Evolutionary conservation across 2,113 vertebrate genomes (phyloP).

Genomic region (Gymnarchus niloticus): DNA sequence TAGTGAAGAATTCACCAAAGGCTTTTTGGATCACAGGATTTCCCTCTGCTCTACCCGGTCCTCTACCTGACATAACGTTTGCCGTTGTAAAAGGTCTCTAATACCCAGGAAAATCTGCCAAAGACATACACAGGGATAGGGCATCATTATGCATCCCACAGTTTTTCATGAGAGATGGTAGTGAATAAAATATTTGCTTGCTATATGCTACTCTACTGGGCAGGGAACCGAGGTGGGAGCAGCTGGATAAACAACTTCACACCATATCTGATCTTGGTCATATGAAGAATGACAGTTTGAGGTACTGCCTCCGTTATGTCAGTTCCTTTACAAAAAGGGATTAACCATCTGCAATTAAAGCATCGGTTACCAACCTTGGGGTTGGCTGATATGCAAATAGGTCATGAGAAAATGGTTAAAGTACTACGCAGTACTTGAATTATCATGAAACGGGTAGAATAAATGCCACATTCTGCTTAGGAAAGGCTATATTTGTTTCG

Average conservation of each 20-base stretch:
- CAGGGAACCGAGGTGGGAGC: background rate
- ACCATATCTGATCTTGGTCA: background rate
- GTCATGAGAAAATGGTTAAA: too few relatives aligned
- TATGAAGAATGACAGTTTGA: background rate
- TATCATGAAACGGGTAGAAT: too few relatives aligned
- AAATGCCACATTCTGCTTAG: too few relatives aligned
- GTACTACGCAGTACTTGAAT: too few relatives aligned
- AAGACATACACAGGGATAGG: background rate
- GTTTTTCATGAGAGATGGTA: background rate
- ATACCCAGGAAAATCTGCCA: background rate
- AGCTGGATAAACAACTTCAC: background rate
- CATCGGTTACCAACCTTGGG: too few relatives aligned
- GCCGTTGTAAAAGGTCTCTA: background rate
- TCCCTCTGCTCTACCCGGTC: background rate
- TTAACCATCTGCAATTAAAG: background rate
- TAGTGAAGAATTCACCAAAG: too few relatives aligned
- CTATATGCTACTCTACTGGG: background rate
- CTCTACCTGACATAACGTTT: background rate
- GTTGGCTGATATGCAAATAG: too few relatives aligned
- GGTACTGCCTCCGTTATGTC: background rate
- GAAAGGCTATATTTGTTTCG: too few relatives aligned
- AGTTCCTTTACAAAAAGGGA: background rate
- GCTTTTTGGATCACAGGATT: background rate
- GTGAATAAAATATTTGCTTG: background rate
- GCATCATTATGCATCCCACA: background rate